Evolutionary conservation across 2,113 vertebrate species (phyloP), one percentile per base, ranked within the genome.

Genomic region (Antechinus flavipes): DNA sequence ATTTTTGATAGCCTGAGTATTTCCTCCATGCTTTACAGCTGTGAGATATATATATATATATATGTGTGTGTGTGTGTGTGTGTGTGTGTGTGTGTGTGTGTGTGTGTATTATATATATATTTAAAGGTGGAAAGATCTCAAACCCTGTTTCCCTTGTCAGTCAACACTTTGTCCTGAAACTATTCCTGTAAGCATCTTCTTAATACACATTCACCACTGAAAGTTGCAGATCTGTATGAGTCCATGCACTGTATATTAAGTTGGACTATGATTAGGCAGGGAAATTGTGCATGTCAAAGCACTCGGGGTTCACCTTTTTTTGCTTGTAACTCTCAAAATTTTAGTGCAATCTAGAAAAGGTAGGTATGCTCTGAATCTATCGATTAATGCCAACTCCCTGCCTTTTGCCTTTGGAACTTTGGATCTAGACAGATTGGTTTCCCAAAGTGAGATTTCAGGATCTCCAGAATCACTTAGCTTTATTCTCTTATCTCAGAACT

Each of bases 401-500:
- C 35, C 68, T 84, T 76, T 42, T 84, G 68, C n/a, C n/a, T 84
- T 84, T 84, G 68, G 68, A 84, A 84, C 68, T 84, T 19, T 84
- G 19, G n/a, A 42, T 84, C n/a, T 23, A 84, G 68, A 7, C 7
- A 84, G 68, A 42, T 42, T 19, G n/a, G n/a, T 22, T 47, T 53
- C n/a, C 68, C 1, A 0, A 19, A 54, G 50, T 54, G 25, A 1
- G 52, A 47, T 3, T 25, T 11, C 42, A 0, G 89, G 90, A 56
- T 56, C 50, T 27, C 42, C 8, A 0, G 12, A 0, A 0, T 24
- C 58, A 14, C 22, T 49, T 25, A 19, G 8, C 16, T 14, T 0
- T 16, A 14, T 10, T 46, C 94, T 0, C n/a, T 2, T 0, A 0
- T 2, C 22, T 26, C 42, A 3, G 35, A 19, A 5, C 19, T 84